These are phyloP conservation scores for Proterorhinus semilunaris DNA, from an alignment of 2,113 vertebrate species.

Conservation along the genomic window DNA sequence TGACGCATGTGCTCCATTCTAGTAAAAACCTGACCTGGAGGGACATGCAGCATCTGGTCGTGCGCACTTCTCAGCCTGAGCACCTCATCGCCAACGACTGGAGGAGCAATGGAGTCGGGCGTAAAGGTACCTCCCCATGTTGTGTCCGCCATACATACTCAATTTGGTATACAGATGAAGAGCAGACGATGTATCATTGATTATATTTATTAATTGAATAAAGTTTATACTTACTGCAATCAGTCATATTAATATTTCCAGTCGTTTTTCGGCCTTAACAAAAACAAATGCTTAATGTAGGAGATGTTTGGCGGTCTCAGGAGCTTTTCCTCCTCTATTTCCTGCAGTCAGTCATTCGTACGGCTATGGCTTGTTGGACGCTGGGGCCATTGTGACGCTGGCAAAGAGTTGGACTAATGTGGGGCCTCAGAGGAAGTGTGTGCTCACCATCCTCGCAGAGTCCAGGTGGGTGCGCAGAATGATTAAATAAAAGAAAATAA, in stretches of 20 bases:
- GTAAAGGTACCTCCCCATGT: slow-evolving; percentile 81
- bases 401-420: slow-evolving; percentile 91
- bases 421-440: slow-evolving; percentile 87
- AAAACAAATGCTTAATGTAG: not conserved
- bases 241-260: too few relatives aligned
- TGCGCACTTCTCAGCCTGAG: slow-evolving; percentile 89
- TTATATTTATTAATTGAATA: too few relatives aligned
- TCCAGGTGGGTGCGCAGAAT: slow-evolving; percentile 78
- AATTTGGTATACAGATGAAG: too few relatives aligned
- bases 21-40: slow-evolving; percentile 98
- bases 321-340: slow-evolving; percentile 16
- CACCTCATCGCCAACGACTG: slow-evolving; percentile 92
- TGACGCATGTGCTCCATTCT: slow-evolving; percentile 16
- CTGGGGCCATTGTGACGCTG: slow-evolving; percentile 85
- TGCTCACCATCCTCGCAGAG: slow-evolving; percentile 84
- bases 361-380: slow-evolving; percentile 92
- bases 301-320: slow-evolving; percentile 28
- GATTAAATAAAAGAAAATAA: not conserved
- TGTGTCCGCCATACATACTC: not conserved
- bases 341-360: slow-evolving; percentile 94
- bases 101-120: slow-evolving; percentile 92
- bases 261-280: too few relatives aligned
- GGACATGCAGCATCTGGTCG: slow-evolving; percentile 98
- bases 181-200: too few relatives aligned
- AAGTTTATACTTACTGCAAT: too few relatives aligned